These are phyloP conservation scores for Stigmatopora nigra DNA, from an alignment of 2,113 vertebrate species.

Conservation along the genomic window DNA sequence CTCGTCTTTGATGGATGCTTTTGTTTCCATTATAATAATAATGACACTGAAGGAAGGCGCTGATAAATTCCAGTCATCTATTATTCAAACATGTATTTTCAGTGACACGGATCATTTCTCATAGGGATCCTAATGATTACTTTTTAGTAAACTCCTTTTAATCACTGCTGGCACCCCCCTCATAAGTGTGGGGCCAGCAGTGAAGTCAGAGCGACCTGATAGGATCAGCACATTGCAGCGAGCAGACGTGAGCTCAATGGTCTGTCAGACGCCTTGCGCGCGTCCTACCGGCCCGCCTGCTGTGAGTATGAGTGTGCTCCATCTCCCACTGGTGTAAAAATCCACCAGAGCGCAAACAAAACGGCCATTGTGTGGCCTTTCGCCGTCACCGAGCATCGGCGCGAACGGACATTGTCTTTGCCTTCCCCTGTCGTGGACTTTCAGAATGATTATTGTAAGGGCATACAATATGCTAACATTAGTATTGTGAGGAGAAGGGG, in stretches of 20 bases:
- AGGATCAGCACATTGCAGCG: neutral
- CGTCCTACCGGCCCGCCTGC: neutral
- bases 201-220: conserved; percentile 5
- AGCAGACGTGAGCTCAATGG: conserved; percentile 37
- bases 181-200: conserved; percentile 1
- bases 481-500: conserved; percentile 52
- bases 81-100: neutral
- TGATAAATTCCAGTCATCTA: neutral
- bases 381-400: conserved; percentile 50
- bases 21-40: neutral
- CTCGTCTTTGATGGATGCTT: neutral
- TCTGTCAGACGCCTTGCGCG: conserved; percentile 11
- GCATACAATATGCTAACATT: conserved; percentile 64
- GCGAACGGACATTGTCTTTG: conserved; percentile 70
- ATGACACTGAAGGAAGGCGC: neutral
- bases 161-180: neutral
- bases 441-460: conserved; percentile 72
- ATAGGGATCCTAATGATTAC: neutral
- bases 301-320: conserved; percentile 39
- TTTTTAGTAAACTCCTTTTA: neutral
- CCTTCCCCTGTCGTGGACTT: conserved; percentile 62
- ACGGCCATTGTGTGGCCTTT: conserved; percentile 60
- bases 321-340: conserved; percentile 29
- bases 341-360: conserved; percentile 39
- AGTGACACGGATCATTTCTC: neutral